phyloP scores from a whole-genome alignment of 2,797 vertebrate species.

The Sciaenops ocellatus region DNA sequence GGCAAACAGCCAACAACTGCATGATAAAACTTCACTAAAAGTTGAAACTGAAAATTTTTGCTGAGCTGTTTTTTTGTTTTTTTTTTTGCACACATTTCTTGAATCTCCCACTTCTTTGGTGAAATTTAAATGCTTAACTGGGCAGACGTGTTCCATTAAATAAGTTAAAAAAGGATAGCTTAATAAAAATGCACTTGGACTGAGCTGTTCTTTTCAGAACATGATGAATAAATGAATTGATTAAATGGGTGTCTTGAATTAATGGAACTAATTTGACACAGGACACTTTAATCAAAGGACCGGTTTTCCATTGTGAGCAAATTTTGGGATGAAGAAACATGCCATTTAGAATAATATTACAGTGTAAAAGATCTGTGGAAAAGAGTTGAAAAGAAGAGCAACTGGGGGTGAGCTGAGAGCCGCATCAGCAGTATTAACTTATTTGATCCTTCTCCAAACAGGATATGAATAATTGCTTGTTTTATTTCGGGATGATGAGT shows the following conservation, averaged over 20 bases:
- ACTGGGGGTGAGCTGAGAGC: constrained; percentile 28
- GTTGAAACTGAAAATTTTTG: neutral
- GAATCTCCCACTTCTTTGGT: neutral
- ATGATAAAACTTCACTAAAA: neutral
- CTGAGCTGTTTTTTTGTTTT: neutral
- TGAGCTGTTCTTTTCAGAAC: constrained; percentile 15
- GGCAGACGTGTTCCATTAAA: neutral
- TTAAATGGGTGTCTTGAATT: constrained; percentile 9
- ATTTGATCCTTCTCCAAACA: constrained; percentile 60
- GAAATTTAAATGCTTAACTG: constrained; percentile 3
- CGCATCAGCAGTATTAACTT: constrained; percentile 62
- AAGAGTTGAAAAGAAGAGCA: constrained; percentile 17
- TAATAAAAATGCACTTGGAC: constrained; percentile 5
- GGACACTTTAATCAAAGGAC: constrained; percentile 8
- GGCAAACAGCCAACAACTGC: no score
- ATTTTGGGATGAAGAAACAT: neutral
- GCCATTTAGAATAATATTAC: neutral
- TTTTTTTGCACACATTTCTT: neutral
- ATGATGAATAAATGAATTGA: constrained; percentile 15
- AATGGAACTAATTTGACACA: constrained; percentile 27
- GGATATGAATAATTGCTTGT: constrained; percentile 73
- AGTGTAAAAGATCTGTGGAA: neutral
- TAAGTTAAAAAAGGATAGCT: constrained; percentile 4
- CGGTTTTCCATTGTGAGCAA: neutral
- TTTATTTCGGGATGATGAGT: constrained; percentile 79